A percentile compares a stretch with the other conserved stretches of the same genome.
Conservation (phyloP, 64 coral and sea anemone species). For the Pachyseris speciosa region DNA sequence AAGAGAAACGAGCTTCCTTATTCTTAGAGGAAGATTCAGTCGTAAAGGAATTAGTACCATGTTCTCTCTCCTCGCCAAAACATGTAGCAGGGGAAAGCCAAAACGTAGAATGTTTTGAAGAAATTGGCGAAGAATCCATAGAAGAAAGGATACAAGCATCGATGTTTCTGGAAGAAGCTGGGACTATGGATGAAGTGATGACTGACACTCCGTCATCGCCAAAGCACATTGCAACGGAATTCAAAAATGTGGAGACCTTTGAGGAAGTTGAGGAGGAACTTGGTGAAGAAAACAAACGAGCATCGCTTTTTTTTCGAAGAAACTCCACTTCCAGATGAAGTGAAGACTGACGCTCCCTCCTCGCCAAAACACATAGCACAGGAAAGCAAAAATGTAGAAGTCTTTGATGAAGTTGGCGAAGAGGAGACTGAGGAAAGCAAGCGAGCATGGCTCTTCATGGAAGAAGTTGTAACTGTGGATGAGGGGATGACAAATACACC, state of each 20-base stretch:
- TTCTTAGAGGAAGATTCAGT: background rate
- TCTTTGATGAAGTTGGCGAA: constrained; percentile 3
- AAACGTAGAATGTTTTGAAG: background rate
- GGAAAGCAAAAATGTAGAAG: background rate
- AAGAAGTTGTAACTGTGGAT: background rate
- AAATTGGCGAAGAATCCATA: background rate
- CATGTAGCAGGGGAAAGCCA: background rate
- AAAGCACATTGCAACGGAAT: background rate
- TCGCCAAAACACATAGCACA: background rate
- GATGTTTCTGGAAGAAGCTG: background rate
- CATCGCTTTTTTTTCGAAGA: background rate
- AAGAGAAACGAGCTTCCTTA: background rate
- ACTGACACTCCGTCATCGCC: background rate
- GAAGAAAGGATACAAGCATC: background rate
- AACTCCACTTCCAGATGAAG: background rate
- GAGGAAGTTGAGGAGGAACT: background rate
- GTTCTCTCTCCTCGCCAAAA: background rate
- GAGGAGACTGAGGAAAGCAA: background rate
- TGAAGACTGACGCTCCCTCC: background rate
- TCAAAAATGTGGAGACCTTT: background rate
- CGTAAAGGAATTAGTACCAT: background rate
- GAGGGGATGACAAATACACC: background rate
- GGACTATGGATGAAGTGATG: background rate
- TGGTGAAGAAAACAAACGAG: background rate
- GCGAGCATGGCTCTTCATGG: background rate